Evolutionary conservation across 2,797 vertebrate genomes (phyloP), one percentile per base, ranked within the genome.

Genomic region (Cyclura pinguis): DNA sequence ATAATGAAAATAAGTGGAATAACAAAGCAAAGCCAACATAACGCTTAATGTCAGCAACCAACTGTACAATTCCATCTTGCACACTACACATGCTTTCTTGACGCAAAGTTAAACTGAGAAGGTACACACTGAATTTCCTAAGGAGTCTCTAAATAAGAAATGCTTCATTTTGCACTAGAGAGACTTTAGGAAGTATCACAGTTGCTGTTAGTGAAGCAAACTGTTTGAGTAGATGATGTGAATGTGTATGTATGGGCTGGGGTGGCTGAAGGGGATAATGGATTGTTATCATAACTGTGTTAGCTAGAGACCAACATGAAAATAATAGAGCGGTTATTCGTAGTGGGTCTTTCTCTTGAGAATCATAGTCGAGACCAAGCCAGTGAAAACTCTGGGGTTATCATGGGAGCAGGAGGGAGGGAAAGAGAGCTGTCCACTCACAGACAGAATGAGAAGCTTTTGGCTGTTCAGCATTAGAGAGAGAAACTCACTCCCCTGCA

Each of bases 381-480:
- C 88, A 72, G 76, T 89, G 80, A 50, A 38, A 93, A 87, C 80
- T 72, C 94, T 57, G 67, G 81, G 95, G 93, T 95, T 91, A 94
- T 94, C 91, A 94, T 80, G 92, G 94, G 93, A 52, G 18, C 35
- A 94, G 62, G 20, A 80, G 59, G 92, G 85, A 83, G 81, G 93
- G 80, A 69, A 93, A 82, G 1, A 4, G 83, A 85, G 52, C 89
- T 95, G 91, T 90, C 95, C 93, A 87, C 84, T 95, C 92, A 89
- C 74, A 76, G 84, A 81, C 38, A 92, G 90, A 93, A 47, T 16
- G 24, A 85, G 91, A 95, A 32, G 90, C 88, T 96, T 96, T 94
- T 91, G 93, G 94, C 92, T 94, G 50, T 90, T 95, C 87, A 85
- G 80, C 62, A 77, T 87, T 90, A 86, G 76, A 87, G 92, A 96